phyloP scores from a whole-genome alignment of 1,140 invertebrate species.

The Lucilia sericata region DNA sequence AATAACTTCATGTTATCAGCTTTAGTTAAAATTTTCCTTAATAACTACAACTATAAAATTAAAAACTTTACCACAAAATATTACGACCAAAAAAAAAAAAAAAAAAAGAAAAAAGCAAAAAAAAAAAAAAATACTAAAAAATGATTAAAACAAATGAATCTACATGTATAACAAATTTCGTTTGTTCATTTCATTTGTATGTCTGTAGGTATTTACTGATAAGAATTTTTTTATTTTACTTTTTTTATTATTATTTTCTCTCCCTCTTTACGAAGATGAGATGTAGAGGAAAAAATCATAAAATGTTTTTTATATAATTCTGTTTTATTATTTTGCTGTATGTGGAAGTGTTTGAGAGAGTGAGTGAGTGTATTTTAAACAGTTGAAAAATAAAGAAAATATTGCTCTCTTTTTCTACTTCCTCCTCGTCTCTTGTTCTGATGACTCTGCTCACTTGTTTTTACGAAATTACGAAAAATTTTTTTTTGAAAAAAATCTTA shows the following conservation, averaged over 20 bases:
- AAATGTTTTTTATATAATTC: neutral
- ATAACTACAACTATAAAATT: too few species aligned
- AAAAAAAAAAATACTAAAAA: neutral
- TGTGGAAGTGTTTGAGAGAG: too few species aligned
- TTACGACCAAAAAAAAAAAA: too few species aligned
- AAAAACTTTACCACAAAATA: too few species aligned
- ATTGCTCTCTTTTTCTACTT: neutral
- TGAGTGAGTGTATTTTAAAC: too few species aligned
- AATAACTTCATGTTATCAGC: too few species aligned
- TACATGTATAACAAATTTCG: constrained; percentile 7
- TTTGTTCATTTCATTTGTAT: neutral
- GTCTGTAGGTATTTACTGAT: neutral
- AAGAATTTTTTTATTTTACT: neutral
- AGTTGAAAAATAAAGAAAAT: neutral
- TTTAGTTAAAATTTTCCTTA: too few species aligned
- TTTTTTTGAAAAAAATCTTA: neutral
- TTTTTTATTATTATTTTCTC: neutral
- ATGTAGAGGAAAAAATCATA: neutral
- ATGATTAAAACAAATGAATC: neutral
- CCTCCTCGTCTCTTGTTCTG: neutral
- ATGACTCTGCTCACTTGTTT: neutral
- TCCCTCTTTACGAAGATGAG: neutral
- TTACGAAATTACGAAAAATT: neutral
- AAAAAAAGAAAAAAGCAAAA: too few species aligned
- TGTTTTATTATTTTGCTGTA: neutral